Base-by-base conservation (phyloP, 2,797 vertebrate species). In the Coregonus sp. region DNA sequence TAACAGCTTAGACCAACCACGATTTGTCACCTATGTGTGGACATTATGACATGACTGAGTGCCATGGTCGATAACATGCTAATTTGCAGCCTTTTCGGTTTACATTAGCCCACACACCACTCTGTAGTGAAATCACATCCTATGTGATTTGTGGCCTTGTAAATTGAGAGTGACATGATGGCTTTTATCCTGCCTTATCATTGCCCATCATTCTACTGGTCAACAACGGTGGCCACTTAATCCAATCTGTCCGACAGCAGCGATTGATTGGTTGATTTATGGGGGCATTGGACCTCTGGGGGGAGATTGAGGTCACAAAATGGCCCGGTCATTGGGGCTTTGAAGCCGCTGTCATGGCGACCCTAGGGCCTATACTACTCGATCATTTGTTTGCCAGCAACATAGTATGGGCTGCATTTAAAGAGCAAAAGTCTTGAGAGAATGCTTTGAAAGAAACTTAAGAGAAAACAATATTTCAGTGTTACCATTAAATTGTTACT, bases 191-290 rank as follows among this genome's bases (percentile, higher is more conserved):
- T 50, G 78, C 75, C 80, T 86, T 82, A 85, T 87, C 76, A 80
- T 80, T 80, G 81, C 76, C 81, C 69, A 76, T 73, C 77, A 85
- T 75, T 68, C 80, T 71, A 76, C 78, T 6, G 82, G 85, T 85
- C 1, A 37, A 74, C 83, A 77, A 86, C 79, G 84, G 74, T 6
- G 18, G 83, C 70, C 59, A 80, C 80, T 40, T 92, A 90, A 94
- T 91, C 81, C 83, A 85, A 92, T 93, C 83, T 77, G 80, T 65
- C 61, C 73, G 88, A 87, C 77, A 82, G 72, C 79, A 80, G 71
- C 40, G 18, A 89, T 88, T 83, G 90, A 92, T 89, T 84, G 88
- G 74, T 73, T 86, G 86, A 92, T 82, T 82, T 86, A 90, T 90
- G 50, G 78, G 74, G 15, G 63, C 73, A 82, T 25, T 59, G 18